phyloP scores from a whole-genome alignment of 1,140 invertebrate genomes.

The Drosophila virilis region DNA sequence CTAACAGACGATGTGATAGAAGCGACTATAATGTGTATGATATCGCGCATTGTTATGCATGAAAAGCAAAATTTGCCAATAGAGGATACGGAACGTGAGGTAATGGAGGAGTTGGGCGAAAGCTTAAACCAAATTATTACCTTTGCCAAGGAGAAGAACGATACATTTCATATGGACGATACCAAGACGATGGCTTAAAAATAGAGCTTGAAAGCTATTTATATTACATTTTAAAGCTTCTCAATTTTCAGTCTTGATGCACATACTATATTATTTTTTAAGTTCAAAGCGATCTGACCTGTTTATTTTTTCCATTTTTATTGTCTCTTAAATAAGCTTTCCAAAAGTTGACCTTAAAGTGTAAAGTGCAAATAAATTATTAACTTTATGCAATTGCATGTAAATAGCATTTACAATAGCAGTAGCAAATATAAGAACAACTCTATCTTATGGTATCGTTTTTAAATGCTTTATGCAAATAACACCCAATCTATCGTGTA shows the following conservation, averaged over 20 bases:
- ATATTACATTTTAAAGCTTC: constrained; percentile 11
- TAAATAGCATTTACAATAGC: constrained; percentile 7
- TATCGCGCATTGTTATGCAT: constrained; percentile 95
- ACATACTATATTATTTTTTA: constrained; percentile 62
- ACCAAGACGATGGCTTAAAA: constrained; percentile 40
- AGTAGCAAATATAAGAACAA: neutral
- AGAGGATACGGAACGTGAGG: constrained; percentile 92
- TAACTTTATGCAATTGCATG: constrained; percentile 11
- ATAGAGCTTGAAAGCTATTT: constrained; percentile 16
- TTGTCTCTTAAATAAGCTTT: constrained; percentile 50
- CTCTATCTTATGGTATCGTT: neutral
- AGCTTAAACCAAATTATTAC: constrained; percentile 97
- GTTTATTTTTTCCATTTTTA: constrained; percentile 4
- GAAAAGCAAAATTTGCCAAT: constrained; percentile 88
- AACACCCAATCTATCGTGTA: neutral
- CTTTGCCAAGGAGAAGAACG: constrained; percentile 78
- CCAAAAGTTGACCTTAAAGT: constrained; percentile 76
- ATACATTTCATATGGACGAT: constrained; percentile 60
- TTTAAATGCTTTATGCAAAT: neutral
- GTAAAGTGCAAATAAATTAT: constrained; percentile 51
- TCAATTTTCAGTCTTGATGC: constrained; percentile 14
- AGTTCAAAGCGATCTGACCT: constrained; percentile 48
- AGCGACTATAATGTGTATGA: constrained; percentile 96
- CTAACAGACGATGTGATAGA: constrained; percentile 97
- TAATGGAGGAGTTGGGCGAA: constrained; percentile 97